A percentile compares a stretch with the other conserved stretches of the same genome.
Conservation (phyloP, 2,113 vertebrate species). For the Uropsilus gracilis region DNA sequence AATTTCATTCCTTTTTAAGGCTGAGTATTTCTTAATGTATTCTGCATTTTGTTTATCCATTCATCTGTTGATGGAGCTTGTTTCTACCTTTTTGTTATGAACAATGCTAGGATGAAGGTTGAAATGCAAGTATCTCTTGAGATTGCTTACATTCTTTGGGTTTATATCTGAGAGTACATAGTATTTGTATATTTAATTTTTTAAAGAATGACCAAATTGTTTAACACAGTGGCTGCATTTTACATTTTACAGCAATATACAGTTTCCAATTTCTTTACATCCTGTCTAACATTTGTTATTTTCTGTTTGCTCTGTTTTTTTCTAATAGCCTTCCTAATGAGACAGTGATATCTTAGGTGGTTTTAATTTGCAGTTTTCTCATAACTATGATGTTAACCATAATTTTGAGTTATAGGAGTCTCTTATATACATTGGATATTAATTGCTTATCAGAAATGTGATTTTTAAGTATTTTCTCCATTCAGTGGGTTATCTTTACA, state of each 20-base stretch:
- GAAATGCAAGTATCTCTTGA: not conserved
- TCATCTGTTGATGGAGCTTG: not conserved
- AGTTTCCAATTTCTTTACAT: not conserved
- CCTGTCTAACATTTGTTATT: not conserved
- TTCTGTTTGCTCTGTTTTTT: not conserved
- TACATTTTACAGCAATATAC: not conserved
- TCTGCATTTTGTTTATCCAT: not conserved
- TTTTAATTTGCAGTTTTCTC: not conserved
- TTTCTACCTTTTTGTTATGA: not conserved
- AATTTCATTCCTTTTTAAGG: not conserved
- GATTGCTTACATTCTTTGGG: not conserved
- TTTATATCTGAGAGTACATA: not conserved
- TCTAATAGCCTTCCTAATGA: not conserved
- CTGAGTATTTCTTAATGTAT: not conserved
- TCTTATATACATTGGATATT: not conserved
- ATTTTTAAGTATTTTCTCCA: not conserved
- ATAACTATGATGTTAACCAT: not conserved
- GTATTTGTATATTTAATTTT: not conserved
- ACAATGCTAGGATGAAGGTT: not conserved
- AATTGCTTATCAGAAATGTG: not conserved
- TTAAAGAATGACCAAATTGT: not conserved
- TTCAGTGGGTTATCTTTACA: not conserved
- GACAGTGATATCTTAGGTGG: not conserved
- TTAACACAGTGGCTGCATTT: not conserved
- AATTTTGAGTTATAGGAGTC: not conserved